Evolutionary conservation across 2,888 invertebrate genomes (phyloP).

Genomic region (Dasypolia templi): DNA sequence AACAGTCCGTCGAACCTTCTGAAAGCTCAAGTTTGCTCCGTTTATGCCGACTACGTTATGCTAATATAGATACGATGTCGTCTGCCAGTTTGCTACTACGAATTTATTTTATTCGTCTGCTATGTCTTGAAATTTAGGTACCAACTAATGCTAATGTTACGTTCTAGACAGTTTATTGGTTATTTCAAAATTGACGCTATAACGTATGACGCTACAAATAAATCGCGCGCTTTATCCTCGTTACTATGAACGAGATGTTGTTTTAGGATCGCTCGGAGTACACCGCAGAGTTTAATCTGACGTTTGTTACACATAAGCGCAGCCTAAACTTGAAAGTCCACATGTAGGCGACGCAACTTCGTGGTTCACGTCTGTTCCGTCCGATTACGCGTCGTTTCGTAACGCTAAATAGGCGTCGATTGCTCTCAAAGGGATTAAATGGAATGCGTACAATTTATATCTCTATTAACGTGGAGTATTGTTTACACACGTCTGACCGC

Average conservation of each 20-base stretch:
- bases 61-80: slow-evolving; percentile 82
- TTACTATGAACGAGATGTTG: slow-evolving; percentile 70
- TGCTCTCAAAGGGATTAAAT: slow-evolving; percentile 87
- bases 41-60: slow-evolving; percentile 81
- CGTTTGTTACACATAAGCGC: slow-evolving; percentile 63
- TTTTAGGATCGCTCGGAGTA: slow-evolving; percentile 72
- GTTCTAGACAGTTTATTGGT: slow-evolving; percentile 79
- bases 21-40: slow-evolving; percentile 75
- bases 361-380: slow-evolving; percentile 72
- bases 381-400: slow-evolving; percentile 82
- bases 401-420: slow-evolving; percentile 81
- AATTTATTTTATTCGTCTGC: slow-evolving; percentile 85
- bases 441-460: slow-evolving; percentile 88
- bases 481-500: slow-evolving; percentile 86
- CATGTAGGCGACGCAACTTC: slow-evolving; percentile 60
- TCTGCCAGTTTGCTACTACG: slow-evolving; percentile 76
- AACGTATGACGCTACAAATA: slow-evolving; percentile 57
- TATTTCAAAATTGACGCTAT: slow-evolving; percentile 73
- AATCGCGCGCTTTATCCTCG: slow-evolving; percentile 57
- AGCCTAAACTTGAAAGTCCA: slow-evolving; percentile 66
- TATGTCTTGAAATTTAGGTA: slow-evolving; percentile 72
- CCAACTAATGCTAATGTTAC: slow-evolving; percentile 77
- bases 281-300: slow-evolving; percentile 71
- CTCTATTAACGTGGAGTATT: slow-evolving; percentile 89
- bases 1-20: slow-evolving; percentile 82